A percentile compares a stretch with the other conserved stretches of the same genome.
Evolutionary conservation across 2,113 vertebrate species (phyloP).

Genomic region (Misgurnus anguillicaudatus): DNA sequence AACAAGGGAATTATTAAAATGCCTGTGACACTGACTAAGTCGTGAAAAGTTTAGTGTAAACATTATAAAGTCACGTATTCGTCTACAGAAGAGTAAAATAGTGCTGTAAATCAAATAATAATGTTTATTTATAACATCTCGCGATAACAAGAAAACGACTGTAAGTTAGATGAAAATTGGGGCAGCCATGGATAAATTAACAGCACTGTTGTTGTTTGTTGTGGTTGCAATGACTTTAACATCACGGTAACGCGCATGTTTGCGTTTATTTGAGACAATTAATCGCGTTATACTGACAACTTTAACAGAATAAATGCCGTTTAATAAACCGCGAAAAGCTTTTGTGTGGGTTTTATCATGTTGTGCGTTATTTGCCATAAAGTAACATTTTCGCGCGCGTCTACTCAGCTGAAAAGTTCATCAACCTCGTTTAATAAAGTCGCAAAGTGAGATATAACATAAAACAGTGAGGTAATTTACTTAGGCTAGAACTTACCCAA

Average conservation of each 20-base stretch:
- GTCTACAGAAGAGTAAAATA: neutral
- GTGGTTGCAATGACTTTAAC: neutral
- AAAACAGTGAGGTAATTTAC: neutral
- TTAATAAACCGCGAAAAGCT: neutral
- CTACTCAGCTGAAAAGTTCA: neutral
- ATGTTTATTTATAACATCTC: no score
- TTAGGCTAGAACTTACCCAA: conserved; percentile 75
- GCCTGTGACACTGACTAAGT: no score
- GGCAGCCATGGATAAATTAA: neutral
- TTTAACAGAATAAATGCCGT: neutral
- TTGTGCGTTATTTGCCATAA: neutral
- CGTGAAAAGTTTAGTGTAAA: no score
- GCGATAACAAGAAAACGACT: neutral
- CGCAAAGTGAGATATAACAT: neutral
- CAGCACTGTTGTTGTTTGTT: neutral
- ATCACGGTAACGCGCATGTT: neutral
- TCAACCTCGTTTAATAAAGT: no score
- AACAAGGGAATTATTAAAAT: neutral
- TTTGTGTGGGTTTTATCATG: neutral
- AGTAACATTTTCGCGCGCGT: neutral
- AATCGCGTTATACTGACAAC: neutral
- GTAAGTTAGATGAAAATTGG: neutral
- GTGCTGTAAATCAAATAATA: neutral
- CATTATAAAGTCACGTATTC: neutral
- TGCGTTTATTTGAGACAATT: neutral